Conservation (phyloP, 2,888 invertebrate species). For the Ophion ventricosus region DNA sequence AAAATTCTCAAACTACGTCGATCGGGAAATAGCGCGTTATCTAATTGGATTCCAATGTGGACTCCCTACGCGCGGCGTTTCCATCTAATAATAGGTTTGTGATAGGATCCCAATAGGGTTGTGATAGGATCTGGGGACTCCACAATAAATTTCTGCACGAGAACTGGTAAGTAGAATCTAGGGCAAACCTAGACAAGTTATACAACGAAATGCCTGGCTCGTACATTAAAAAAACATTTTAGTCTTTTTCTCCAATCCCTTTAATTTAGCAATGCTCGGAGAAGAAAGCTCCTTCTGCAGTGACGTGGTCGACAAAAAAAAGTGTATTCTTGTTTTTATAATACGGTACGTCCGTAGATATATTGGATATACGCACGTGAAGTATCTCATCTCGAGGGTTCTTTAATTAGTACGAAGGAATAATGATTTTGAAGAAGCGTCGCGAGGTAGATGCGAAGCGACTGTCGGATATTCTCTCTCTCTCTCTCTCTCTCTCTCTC, state of each 20-base stretch:
- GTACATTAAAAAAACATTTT: conserved; percentile 26
- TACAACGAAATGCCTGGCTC: conserved; percentile 15
- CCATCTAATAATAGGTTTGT: too few species aligned
- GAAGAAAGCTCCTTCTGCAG: conserved; percentile 45
- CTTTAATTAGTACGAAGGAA: conserved; percentile 64
- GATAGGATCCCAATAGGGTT: too few species aligned
- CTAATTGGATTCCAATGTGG: too few species aligned
- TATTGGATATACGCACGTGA: conserved; percentile 16
- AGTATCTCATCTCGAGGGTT: conserved; percentile 45
- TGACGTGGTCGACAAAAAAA: conserved; percentile 34
- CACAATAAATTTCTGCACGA: neutral
- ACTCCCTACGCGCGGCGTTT: too few species aligned
- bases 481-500: conserved; percentile 24
- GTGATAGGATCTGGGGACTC: neutral
- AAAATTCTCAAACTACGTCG: too few species aligned
- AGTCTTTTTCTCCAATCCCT: conserved; percentile 8
- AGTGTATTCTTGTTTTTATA: conserved; percentile 39
- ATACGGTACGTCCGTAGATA: conserved; percentile 20
- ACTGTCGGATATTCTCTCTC: conserved; percentile 25
- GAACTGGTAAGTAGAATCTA: neutral
- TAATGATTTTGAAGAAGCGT: conserved; percentile 43
- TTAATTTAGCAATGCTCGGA: conserved; percentile 42
- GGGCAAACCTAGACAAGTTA: conserved; percentile 1
- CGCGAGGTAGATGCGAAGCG: conserved; percentile 42
- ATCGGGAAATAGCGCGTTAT: too few species aligned